A percentile compares a stretch with the other conserved stretches of the same genome.
Conservation (phyloP, 2,888 invertebrate species). For the Platycheirus albimanus region DNA sequence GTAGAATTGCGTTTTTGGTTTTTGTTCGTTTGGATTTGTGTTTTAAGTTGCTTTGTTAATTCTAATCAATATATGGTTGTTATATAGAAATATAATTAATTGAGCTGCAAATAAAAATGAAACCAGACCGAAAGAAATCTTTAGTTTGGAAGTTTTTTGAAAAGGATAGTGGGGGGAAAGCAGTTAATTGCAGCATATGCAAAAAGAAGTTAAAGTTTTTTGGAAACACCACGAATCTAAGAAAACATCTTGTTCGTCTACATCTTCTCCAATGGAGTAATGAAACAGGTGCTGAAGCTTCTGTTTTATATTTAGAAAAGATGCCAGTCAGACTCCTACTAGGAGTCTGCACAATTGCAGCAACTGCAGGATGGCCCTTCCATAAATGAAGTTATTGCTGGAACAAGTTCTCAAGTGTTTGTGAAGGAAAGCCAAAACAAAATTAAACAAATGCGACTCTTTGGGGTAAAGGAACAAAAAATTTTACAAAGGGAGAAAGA, state of each 20-base stretch:
- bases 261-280: slow-evolving; percentile 23
- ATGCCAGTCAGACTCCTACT: neutral
- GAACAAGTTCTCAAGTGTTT: slow-evolving; percentile 4
- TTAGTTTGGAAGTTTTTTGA: neutral
- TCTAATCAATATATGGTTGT: no score
- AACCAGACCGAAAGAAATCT: neutral
- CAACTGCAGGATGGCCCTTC: slow-evolving; percentile 10
- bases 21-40: no score
- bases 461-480: neutral
- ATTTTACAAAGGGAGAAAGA: neutral
- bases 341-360: neutral
- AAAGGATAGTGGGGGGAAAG: neutral
- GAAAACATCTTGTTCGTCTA: slow-evolving; percentile 18
- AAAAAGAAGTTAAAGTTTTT: slow-evolving; percentile 1
- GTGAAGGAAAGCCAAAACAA: neutral
- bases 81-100: neutral
- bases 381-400: slow-evolving; percentile 9
- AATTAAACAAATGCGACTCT: slow-evolving; percentile 9
- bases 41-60: no score
- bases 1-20: no score
- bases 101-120: neutral
- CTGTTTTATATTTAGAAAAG: neutral
- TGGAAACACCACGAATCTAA: slow-evolving; percentile 22
- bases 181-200: neutral
- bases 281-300: slow-evolving; percentile 10